Percentiles rank a stretch among this genome's conserved stretches.
Evolutionary conservation across 2,797 vertebrate species (phyloP).

Genomic region (Fistularia tabacaria): DNA sequence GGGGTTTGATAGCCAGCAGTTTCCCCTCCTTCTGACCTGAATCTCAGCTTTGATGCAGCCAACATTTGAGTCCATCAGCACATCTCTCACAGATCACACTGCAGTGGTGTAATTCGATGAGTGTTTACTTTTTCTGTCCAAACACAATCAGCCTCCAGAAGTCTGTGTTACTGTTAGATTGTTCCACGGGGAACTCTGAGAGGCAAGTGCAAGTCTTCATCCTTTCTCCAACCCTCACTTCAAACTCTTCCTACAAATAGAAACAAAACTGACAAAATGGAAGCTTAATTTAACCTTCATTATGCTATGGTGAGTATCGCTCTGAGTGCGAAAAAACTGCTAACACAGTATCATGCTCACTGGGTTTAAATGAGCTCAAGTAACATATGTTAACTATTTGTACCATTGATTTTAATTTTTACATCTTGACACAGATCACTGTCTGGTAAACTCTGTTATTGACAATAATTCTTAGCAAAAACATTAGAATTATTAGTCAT

Average conservation of each 20-base stretch:
- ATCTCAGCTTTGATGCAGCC: conserved; percentile 6
- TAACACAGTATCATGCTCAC: neutral
- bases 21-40: conserved; percentile 4
- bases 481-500: too few relatives aligned
- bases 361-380: too few relatives aligned
- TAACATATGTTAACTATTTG: too few relatives aligned
- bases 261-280: conserved; percentile 33
- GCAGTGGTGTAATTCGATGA: conserved; percentile 2
- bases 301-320: conserved; percentile 5
- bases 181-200: conserved; percentile 39
- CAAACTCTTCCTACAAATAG: conserved; percentile 62
- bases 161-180: conserved; percentile 20
- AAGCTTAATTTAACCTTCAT: conserved; percentile 36
- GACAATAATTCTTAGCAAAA: too few relatives aligned
- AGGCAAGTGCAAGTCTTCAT: conserved; percentile 45
- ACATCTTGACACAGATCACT: too few relatives aligned
- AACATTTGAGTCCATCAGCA: neutral
- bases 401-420: too few relatives aligned
- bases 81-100: neutral
- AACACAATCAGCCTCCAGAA: conserved; percentile 15
- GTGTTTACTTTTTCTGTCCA: neutral
- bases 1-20: too few relatives aligned
- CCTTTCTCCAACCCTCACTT: conserved; percentile 29
- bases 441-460: too few relatives aligned
- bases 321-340: neutral